Conservation (phyloP, 2,888 invertebrate species). For the Ectemnius cavifrons region DNA sequence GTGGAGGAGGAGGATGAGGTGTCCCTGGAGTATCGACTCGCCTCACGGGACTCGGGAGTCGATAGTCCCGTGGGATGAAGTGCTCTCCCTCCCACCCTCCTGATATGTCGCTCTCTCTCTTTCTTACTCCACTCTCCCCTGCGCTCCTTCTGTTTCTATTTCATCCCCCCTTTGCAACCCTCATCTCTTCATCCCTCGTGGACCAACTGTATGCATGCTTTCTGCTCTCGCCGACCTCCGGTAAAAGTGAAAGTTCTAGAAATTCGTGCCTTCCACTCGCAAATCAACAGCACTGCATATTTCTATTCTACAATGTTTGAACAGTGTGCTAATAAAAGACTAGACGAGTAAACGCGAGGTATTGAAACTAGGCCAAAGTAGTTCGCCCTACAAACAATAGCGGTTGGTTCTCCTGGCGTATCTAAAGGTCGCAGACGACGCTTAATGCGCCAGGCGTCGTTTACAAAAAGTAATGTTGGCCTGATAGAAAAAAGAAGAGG, state of each 20-base stretch:
- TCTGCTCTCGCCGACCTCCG: conserved; percentile 27
- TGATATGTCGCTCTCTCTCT: conserved; percentile 49
- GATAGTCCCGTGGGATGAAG: conserved; percentile 77
- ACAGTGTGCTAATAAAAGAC: no score
- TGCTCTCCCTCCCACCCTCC: conserved; percentile 66
- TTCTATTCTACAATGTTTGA: no score
- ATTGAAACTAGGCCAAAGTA: no score
- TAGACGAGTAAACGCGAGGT: no score
- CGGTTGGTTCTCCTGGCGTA: no score
- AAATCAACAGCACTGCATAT: no score
- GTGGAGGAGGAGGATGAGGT: conserved; percentile 55
- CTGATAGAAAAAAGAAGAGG: conserved; percentile 15
- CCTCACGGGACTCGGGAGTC: conserved; percentile 77
- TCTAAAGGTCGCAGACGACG: no score
- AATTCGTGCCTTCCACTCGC: no score
- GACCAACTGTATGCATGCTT: conserved; percentile 26
- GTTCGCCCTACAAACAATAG: no score
- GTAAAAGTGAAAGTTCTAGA: no score
- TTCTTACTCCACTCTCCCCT: conserved; percentile 32
- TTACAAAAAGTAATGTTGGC: conserved; percentile 26
- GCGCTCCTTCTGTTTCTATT: conserved; percentile 29
- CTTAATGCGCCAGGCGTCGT: conserved; percentile 27
- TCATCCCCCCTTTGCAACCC: conserved; percentile 9
- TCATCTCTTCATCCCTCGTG: conserved; percentile 43
- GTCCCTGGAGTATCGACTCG: conserved; percentile 78